Conservation (phyloP, 2,797 vertebrate species). For the Lutjanus campechanus region DNA sequence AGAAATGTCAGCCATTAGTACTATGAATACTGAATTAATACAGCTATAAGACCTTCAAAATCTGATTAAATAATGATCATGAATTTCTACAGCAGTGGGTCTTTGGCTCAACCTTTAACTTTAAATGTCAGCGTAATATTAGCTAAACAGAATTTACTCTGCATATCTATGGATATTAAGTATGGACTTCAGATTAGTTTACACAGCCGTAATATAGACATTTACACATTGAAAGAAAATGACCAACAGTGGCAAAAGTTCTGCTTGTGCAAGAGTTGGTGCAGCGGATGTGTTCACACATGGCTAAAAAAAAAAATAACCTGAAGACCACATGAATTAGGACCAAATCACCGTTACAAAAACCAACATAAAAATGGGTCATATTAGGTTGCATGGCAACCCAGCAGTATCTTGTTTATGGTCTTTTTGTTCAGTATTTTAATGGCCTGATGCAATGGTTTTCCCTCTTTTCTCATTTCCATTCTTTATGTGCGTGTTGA, state of each 20-base stretch:
- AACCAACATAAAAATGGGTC: slow-evolving; percentile 41
- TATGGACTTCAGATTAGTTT: background rate
- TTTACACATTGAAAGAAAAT: background rate
- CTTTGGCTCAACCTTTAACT: slow-evolving; percentile 44
- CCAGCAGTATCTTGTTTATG: slow-evolving; percentile 29
- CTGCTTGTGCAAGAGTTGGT: background rate
- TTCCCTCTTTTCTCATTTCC: slow-evolving; percentile 2
- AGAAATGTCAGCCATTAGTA: slow-evolving; percentile 52
- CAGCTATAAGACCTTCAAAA: slow-evolving; percentile 45
- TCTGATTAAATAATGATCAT: slow-evolving; percentile 52
- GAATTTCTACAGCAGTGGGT: slow-evolving; percentile 21
- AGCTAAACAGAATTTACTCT: background rate
- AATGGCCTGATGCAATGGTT: slow-evolving; percentile 15
- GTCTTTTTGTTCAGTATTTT: slow-evolving; percentile 41
- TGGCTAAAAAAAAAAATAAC: background rate
- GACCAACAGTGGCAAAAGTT: background rate
- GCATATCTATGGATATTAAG: background rate
- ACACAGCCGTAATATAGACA: background rate
- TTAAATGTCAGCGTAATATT: slow-evolving; percentile 37
- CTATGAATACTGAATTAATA: slow-evolving; percentile 48
- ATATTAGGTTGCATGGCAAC: slow-evolving; percentile 65
- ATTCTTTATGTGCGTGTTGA: background rate
- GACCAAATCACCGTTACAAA: slow-evolving; percentile 37
- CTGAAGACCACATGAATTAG: slow-evolving; percentile 18
- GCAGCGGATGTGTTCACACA: background rate